These are phyloP conservation scores for Melanotaenia trifasciata DNA, from an alignment of 2,797 vertebrate genomes.

Conservation along the genomic window DNA sequence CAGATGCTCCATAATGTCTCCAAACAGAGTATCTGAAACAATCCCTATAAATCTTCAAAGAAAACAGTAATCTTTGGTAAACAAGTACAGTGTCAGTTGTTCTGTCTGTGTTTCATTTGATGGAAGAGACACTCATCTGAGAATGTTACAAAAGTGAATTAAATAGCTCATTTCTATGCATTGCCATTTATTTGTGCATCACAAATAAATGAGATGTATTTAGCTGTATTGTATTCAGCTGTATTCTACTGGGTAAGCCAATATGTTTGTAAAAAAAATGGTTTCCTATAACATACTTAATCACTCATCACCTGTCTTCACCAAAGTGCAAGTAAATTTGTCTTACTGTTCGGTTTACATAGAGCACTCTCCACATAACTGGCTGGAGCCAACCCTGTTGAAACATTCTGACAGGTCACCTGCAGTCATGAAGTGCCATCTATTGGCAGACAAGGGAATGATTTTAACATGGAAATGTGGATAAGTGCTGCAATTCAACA, in stretches of 20 bases:
- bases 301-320: constrained; percentile 34
- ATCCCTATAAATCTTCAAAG: constrained; percentile 40
- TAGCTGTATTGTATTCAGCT: neutral
- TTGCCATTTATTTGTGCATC: neutral
- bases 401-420: constrained; percentile 39
- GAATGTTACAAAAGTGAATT: neutral
- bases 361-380: constrained; percentile 45
- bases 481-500: constrained; percentile 73
- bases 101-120: neutral
- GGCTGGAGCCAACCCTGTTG: constrained; percentile 39
- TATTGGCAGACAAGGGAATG: constrained; percentile 75
- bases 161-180: neutral
- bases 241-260: neutral
- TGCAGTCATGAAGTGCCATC: constrained; percentile 84
- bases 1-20: constrained; percentile 54
- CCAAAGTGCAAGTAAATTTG: constrained; percentile 36
- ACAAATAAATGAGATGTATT: neutral
- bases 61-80: constrained; percentile 32
- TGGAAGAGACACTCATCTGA: neutral
- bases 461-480: constrained; percentile 24
- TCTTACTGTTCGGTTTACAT: constrained; percentile 54
- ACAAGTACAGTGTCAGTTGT: neutral
- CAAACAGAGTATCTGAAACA: constrained; percentile 24
- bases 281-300: constrained; percentile 26
- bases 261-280: neutral